Percentiles rank a stretch among this genome's conserved stretches.
Conservation (phyloP, 2,888 invertebrate species). For the Ennomos fuscantarius region DNA sequence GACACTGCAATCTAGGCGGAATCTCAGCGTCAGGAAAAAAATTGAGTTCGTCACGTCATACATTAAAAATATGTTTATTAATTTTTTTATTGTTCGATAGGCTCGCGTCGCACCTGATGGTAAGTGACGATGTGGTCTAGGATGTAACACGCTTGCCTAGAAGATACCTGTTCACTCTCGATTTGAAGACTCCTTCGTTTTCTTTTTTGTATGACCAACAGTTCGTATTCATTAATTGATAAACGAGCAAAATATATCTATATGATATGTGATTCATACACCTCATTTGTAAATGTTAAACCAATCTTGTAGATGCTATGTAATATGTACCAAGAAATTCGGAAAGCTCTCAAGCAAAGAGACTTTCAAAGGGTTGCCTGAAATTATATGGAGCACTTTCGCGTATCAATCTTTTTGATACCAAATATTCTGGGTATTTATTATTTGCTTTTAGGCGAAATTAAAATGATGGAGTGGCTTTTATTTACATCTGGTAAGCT, state of each 20-base stretch:
- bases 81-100: too few relatives aligned
- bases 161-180: too few relatives aligned
- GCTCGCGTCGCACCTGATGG: too few relatives aligned
- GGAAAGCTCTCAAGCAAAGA: conserved; percentile 27
- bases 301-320: background rate
- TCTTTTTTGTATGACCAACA: background rate
- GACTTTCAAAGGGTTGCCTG: conserved; percentile 31
- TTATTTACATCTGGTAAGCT: too few relatives aligned
- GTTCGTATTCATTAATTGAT: background rate
- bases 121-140: too few relatives aligned
- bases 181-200: too few relatives aligned
- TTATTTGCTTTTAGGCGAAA: conserved; percentile 2
- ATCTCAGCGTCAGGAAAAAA: too few relatives aligned
- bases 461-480: background rate
- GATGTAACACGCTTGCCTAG: too few relatives aligned
- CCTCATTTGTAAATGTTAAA: background rate
- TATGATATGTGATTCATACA: background rate
- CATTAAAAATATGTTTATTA: too few relatives aligned
- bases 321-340: conserved; percentile 13
- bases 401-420: conserved; percentile 27
- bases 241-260: too few relatives aligned
- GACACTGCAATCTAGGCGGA: too few relatives aligned
- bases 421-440: conserved; percentile 12
- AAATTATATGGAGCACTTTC: conserved; percentile 25
- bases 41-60: too few relatives aligned